A percentile compares a stretch with the other conserved stretches of the same genome.
phyloP scores from a whole-genome alignment of 2,113 vertebrate genomes.

The Gymnorhina tibicen region DNA sequence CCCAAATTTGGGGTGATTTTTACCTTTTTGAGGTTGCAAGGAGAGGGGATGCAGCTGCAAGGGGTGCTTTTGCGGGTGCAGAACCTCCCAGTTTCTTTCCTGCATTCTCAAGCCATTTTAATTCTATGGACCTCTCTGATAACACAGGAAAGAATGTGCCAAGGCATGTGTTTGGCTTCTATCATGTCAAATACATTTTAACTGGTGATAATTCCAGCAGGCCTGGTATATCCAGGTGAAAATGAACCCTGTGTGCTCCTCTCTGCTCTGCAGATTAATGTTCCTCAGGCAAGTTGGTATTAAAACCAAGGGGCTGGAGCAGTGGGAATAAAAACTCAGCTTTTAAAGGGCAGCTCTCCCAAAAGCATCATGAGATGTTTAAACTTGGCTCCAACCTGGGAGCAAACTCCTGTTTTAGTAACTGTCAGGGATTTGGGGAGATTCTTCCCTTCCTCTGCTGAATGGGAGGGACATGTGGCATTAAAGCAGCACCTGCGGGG shows the following conservation, averaged over 20 bases:
- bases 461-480: accelerated
- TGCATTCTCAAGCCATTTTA: neutral
- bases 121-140: neutral
- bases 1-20: neutral
- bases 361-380: neutral
- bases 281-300: neutral
- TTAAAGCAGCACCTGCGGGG: neutral
- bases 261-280: neutral
- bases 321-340: neutral
- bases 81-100: neutral
- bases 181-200: neutral
- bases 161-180: neutral
- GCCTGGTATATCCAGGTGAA: neutral
- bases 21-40: neutral
- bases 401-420: neutral
- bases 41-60: neutral
- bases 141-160: neutral
- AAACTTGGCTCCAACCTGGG: neutral
- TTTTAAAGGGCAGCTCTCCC: neutral
- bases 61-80: neutral
- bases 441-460: neutral
- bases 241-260: neutral
- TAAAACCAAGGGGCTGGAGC: neutral
- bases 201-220: neutral
- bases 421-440: neutral